phyloP scores from a whole-genome alignment of 2,113 vertebrate genomes.

The Brachirus orientalis region DNA sequence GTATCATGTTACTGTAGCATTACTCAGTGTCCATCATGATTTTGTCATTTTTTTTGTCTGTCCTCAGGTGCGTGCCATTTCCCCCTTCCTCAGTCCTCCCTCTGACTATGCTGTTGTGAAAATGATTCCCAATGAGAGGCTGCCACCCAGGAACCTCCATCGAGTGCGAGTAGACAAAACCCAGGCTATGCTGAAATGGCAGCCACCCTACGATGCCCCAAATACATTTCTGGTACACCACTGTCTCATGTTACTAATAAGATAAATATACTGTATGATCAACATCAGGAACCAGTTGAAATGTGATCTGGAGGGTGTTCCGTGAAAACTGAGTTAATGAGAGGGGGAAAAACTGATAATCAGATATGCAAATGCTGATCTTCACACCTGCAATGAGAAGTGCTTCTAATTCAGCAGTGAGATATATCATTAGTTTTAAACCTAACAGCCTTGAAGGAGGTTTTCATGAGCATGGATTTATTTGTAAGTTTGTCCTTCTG shows the following conservation, averaged over 20 bases:
- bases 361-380: background rate
- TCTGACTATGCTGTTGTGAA: constrained; percentile 90
- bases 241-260: background rate
- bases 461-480: no score
- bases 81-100: constrained; percentile 91
- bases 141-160: constrained; percentile 94
- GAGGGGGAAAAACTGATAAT: background rate
- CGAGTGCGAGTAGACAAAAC: constrained; percentile 85
- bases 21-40: background rate
- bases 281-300: no score
- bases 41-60: background rate
- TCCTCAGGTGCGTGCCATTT: constrained; percentile 87
- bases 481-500: no score
- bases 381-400: background rate
- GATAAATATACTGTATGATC: background rate
- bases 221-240: constrained; percentile 86
- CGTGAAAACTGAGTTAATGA: background rate
- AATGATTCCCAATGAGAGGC: constrained; percentile 95
- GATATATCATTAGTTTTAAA: no score
- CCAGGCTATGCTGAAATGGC: constrained; percentile 91
- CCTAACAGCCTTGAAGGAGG: no score
- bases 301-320: background rate
- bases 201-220: constrained; percentile 91
- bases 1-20: background rate
- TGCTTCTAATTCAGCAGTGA: no score